A percentile compares a stretch with the other conserved stretches of the same genome.
Conservation (phyloP, 1,140 invertebrate genomes). For the Octopus sinensis region DNA sequence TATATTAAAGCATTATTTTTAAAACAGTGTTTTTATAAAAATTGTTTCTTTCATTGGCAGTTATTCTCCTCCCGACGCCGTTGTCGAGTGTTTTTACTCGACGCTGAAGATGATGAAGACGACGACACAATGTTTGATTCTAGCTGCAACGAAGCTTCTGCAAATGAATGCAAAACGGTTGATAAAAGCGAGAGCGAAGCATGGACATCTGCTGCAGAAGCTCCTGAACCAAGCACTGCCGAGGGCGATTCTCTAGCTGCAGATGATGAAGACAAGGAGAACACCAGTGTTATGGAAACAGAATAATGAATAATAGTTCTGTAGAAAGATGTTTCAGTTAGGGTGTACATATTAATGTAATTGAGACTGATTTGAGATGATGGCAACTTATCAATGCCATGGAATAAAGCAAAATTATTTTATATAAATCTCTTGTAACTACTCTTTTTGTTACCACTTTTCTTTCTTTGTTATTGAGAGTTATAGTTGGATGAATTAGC, state of each 20-base stretch:
- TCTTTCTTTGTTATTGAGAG: too few relatives aligned
- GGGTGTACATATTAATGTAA: too few relatives aligned
- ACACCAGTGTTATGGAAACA: conserved; percentile 2
- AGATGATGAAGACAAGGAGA: conserved; percentile 14
- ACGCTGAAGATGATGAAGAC: conserved; percentile 75
- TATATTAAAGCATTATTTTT: too few relatives aligned
- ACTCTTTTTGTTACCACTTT: too few relatives aligned
- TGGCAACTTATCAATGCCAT: too few relatives aligned
- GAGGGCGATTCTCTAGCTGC: neutral
- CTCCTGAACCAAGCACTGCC: neutral
- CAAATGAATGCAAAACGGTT: neutral
- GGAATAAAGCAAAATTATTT: too few relatives aligned
- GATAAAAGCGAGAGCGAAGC: conserved; percentile 9
- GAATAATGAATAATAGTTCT: neutral
- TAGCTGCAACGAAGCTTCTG: neutral
- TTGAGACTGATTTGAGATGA: too few relatives aligned
- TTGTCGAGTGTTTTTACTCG: conserved; percentile 85
- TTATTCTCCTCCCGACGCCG: conserved; percentile 75
- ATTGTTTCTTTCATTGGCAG: conserved; percentile 22
- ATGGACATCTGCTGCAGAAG: neutral
- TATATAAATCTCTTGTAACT: too few relatives aligned
- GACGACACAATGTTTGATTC: conserved; percentile 54
- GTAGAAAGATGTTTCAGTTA: too few relatives aligned
- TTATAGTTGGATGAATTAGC: too few relatives aligned
- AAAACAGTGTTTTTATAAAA: too few relatives aligned